Percentiles rank a stretch among this genome's conserved stretches.
Conservation (phyloP, 1,140 invertebrate species). For the Eubasilissa regina region DNA sequence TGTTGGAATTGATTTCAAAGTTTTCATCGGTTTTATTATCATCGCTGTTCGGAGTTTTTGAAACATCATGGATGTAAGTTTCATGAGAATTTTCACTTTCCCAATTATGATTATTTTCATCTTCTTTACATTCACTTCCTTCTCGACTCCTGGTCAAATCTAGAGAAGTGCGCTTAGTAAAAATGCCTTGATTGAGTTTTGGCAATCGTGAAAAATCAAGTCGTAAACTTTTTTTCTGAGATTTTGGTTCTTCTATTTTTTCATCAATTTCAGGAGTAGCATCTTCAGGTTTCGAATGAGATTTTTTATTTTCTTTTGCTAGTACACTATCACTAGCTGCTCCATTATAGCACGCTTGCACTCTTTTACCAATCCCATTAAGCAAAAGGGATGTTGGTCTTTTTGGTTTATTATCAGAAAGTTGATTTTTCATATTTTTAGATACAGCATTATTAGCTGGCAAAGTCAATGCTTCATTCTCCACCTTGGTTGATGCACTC, state of each 20-base stretch:
- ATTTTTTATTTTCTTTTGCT: conserved; percentile 61
- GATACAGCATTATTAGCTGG: not conserved
- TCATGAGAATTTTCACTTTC: not conserved
- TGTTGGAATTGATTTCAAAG: conserved; percentile 12
- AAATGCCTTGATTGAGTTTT: conserved; percentile 68
- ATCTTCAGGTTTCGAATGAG: conserved; percentile 58
- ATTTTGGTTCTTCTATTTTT: conserved; percentile 63
- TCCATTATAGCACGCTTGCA: conserved; percentile 63
- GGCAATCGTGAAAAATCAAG: conserved; percentile 79
- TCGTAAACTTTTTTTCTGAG: conserved; percentile 74
- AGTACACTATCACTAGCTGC: conserved; percentile 64
- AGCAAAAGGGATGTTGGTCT: conserved; percentile 69
- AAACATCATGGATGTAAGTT: conserved; percentile 4
- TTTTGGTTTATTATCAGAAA: conserved; percentile 62
- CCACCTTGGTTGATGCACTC: not conserved
- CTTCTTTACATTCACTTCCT: conserved; percentile 53
- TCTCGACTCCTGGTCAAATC: conserved; percentile 51
- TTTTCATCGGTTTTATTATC: conserved; percentile 19
- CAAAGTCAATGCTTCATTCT: not conserved
- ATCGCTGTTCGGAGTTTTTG: not conserved
- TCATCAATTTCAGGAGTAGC: conserved; percentile 62
- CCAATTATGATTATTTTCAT: conserved; percentile 19
- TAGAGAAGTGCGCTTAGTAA: conserved; percentile 55
- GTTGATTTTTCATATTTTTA: conserved; percentile 1
- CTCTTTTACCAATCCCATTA: conserved; percentile 68